Base-by-base conservation (phyloP, 2,113 vertebrate genomes). In the Chloebia gouldiae region DNA sequence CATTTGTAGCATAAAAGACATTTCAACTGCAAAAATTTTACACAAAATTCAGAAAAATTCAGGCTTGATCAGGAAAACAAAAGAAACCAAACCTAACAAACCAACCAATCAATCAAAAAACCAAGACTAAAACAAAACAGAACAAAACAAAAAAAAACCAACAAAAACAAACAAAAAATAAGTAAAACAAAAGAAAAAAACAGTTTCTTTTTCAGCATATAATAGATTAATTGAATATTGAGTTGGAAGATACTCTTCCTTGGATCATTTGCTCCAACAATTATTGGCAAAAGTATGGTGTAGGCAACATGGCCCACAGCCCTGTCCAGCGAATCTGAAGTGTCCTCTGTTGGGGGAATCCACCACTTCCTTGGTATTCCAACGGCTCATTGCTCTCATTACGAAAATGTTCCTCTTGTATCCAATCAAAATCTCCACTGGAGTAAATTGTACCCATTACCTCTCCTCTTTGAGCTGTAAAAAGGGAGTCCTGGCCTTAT, bases 101-200 rank as follows among this genome's bases (percentile, higher is more conserved):
- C 8, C 11, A 33, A 17, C 7, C 21, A 24, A 59, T 1, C 21
- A 7, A 50, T 14, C 7, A n/a, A 11, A 27, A 15, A 23, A 44
- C 5, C n/a, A 59, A 59, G n/a, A 37, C 57, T 8, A 17, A 16
- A 35, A 21, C 10, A 27, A 35, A 11, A 11, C 4, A 66, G 10
- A 45, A 13, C 5, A 17, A 6, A 21, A 20, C 7, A 8, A 11
- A 13, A 33, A 33, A 2, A 8, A 23, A 3, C 7, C 4, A 39
- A 13, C 25, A 3, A 24, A 5, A 10, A 8, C 2, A 22, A 19
- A 19, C 13, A 22, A 8, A 14, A 35, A 27, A 10, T 2, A 35
- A 33, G 8, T 4, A 27, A 35, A 19, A 24, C 19, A 1, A 12
- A 9, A 47, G 4, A 3, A 35, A 25, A 10, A 35, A 47, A 0